Base-by-base conservation (phyloP, 1,140 invertebrate species). In the Bombus picipes region DNA sequence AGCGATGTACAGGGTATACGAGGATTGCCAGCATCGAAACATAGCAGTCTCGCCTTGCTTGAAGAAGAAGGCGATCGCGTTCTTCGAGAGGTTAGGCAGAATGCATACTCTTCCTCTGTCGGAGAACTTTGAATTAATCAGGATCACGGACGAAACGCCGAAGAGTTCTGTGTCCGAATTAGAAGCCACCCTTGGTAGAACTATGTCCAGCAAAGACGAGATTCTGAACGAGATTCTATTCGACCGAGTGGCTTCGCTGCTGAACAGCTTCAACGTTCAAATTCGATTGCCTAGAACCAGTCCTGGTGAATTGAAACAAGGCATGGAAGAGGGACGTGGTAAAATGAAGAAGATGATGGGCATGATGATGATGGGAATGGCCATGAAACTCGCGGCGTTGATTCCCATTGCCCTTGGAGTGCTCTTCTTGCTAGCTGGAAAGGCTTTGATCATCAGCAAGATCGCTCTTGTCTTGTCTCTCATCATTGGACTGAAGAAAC, bases 331-430 rank as follows among this genome's bases (percentile, higher is more conserved):
- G 96, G 97, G 97, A 89, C 96, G 97, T 85, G 97, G 97, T 4
- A 97, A 97, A 91, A 97, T 97, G 97, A 97, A 97, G 96, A 97
- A 97, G 87, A 98, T 97, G 97, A 97, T 97, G 96, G 96, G 97
- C 37, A 97, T 97, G 96, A 97, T 98, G 96, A 97, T 97, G 96
- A 97, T 97, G 97, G 97, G 97, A 0, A 96, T 97, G 82, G 97
- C 96, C 0, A 97, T 97, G 95, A 98, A 97, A 93, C 96, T 97
- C 96, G 97, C 96, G 0, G 97, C 97, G 1, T 94, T 97, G 95
- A 95, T 97, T 22, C 97, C 97, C 0, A 92, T 97, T 0, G 97
- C 97, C 2, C 97, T 98, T 91, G 97, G 97, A 62, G 97, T 96
- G 3, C 95, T 98, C 0, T 98, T 97, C 93, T 93, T 97, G 10